Base-by-base conservation (phyloP, 2,888 invertebrate species). In the Spisula solida region DNA sequence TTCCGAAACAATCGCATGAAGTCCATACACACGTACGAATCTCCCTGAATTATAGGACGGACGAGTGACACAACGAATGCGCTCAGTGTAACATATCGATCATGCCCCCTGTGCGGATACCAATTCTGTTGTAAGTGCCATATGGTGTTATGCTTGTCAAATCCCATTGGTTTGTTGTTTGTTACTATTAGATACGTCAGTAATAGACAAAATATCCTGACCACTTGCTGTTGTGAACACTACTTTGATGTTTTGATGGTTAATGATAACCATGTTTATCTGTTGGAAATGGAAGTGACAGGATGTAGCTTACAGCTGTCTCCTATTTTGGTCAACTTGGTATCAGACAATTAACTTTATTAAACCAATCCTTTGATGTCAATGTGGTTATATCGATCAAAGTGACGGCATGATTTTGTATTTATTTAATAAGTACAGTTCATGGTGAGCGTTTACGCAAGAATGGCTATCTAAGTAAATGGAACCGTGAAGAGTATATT, bases 71-170 rank as follows among this genome's bases (percentile, higher is more conserved):
- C 14, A 51, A 51, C 12, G 51, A 51, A 51, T 14, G 14, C 16
- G 51, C 12, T 12, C 6, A 10, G 4, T 51, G 8, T 60, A 18
- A 0, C 31, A 78, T 34, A 83, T 83, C 34, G 70, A 83, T 83
- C 70, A 70, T 66, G 47, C 70, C 70, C 60, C 60, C n/a, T 60
- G 47, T 18, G 66, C 60, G 25, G 82, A 70, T 83, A 66, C n/a
- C 70, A 70, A 70, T 83, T 70, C 47, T 66, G 8, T 70, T 78
- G 84, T 31, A 84, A 51, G 55, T 84, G 84, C 25, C 29, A 20
- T 78, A 29, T 78, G 34, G 31, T 84, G 51, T 84, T 78, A 78
- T 51, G 78, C 78, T 55, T 84, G 83, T 84, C 82, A 82, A 70
- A n/a, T n/a, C 6, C n/a, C 10, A 18, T 60, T 18, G 60, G 60